Conservation (phyloP, 2,888 invertebrate genomes). For the Phyllotreta striolata region DNA sequence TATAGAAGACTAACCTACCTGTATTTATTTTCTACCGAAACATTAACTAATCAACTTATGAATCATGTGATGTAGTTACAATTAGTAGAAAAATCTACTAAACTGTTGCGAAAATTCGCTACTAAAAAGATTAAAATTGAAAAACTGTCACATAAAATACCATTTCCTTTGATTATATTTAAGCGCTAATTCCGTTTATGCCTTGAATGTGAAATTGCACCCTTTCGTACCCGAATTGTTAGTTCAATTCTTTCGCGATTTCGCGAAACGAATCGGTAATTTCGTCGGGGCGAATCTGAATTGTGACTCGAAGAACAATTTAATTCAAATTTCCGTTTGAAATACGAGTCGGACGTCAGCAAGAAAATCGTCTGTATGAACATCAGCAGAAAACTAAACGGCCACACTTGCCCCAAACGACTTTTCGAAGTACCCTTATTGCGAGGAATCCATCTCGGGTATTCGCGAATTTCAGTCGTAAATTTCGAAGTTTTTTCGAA, state of each 20-base stretch:
- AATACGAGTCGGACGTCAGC: conserved; percentile 45
- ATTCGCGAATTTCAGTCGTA: conserved; percentile 25
- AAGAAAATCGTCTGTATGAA: conserved; percentile 43
- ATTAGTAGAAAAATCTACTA: too few species aligned
- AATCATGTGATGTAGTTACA: too few species aligned
- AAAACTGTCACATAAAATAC: too few species aligned
- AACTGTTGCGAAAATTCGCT: too few species aligned
- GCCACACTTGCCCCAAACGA: conserved; percentile 55
- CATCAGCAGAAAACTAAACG: conserved; percentile 49
- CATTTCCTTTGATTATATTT: too few species aligned
- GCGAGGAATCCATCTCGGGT: conserved; percentile 34
- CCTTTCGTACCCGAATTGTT: conserved; percentile 9
- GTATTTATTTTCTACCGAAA: too few species aligned
- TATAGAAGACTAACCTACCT: too few species aligned
- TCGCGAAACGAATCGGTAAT: conserved; percentile 25
- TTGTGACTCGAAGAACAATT: conserved; percentile 41
- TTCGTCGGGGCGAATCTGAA: conserved; percentile 26
- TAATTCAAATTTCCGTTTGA: conserved; percentile 45
- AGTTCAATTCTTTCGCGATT: conserved; percentile 30
- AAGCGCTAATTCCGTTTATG: too few species aligned
- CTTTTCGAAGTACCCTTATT: conserved; percentile 55
- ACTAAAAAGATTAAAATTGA: too few species aligned
- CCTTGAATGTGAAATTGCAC: conserved; percentile 4
- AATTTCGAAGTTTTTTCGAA: conserved; percentile 27
- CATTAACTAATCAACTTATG: too few species aligned